A percentile compares a stretch with the other conserved stretches of the same genome.
These are phyloP conservation scores for Gnathonemus longibarbis DNA, from an alignment of 2,113 vertebrate genomes.

Conservation along the genomic window DNA sequence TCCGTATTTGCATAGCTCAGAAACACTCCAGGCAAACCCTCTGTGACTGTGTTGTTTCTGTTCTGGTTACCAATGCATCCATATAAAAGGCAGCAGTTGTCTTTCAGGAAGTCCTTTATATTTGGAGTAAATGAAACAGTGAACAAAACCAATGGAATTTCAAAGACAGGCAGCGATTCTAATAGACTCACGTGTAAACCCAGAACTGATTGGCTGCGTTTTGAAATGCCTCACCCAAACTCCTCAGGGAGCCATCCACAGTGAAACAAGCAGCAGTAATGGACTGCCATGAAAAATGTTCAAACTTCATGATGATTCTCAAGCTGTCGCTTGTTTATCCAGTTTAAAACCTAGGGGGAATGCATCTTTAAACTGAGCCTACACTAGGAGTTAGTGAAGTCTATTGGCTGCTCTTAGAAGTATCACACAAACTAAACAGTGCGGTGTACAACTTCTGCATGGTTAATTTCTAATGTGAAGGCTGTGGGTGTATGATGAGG, in stretches of 20 bases:
- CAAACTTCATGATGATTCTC: slow-evolving; percentile 30
- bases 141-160: slow-evolving; percentile 31
- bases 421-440: slow-evolving; percentile 22
- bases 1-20: slow-evolving; percentile 27
- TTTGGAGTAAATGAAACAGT: slow-evolving; percentile 31
- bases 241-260: slow-evolving; percentile 37
- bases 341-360: slow-evolving; percentile 42
- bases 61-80: slow-evolving; percentile 31
- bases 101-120: slow-evolving; percentile 43
- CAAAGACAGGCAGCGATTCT: slow-evolving; percentile 39
- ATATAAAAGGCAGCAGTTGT: slow-evolving; percentile 19
- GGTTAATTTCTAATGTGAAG: slow-evolving; percentile 5
- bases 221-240: slow-evolving; percentile 33
- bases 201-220: slow-evolving; percentile 42
- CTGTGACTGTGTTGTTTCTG: slow-evolving; percentile 13
- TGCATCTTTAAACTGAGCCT: slow-evolving; percentile 44
- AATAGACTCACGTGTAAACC: slow-evolving; percentile 49
- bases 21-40: slow-evolving; percentile 20
- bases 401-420: slow-evolving; percentile 19
- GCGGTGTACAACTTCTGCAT: not conserved
- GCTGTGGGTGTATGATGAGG: not conserved
- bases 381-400: slow-evolving; percentile 31
- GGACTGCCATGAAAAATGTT: slow-evolving; percentile 50
- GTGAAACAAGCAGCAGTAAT: slow-evolving; percentile 49
- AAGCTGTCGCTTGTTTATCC: slow-evolving; percentile 50